Evolutionary conservation across 2,113 vertebrate species (phyloP).

Genomic region (Taurulus bubalis): DNA sequence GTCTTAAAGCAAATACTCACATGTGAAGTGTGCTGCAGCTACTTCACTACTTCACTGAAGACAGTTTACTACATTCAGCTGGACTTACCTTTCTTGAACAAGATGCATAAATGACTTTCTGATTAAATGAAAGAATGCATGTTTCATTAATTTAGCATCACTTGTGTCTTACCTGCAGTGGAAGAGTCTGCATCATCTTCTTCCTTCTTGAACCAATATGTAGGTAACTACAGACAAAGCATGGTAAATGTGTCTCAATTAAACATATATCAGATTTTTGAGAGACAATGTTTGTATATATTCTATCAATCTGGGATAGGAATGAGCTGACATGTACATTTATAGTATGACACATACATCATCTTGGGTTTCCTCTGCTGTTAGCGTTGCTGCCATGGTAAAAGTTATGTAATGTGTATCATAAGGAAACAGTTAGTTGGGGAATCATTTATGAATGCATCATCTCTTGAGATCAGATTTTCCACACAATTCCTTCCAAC

Average conservation of each 20-base stretch:
- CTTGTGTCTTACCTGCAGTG: slow-evolving; percentile 80
- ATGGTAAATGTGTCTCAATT: not conserved
- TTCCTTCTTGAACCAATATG: slow-evolving; percentile 92
- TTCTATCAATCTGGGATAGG: not conserved
- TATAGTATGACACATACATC: not conserved
- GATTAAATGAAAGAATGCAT: not conserved
- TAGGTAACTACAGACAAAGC: slow-evolving; percentile 86
- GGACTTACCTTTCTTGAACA: not conserved
- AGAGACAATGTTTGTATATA: not conserved
- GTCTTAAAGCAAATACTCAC: not conserved
- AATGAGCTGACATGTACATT: not conserved
- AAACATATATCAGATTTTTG: not conserved
- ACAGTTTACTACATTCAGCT: not conserved
- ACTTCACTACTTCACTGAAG: not conserved
- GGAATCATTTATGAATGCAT: not conserved
- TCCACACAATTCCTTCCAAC: not conserved
- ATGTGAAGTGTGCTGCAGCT: not conserved
- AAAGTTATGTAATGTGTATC: not conserved
- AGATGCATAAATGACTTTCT: not conserved
- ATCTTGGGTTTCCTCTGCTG: not conserved
- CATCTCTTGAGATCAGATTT: slow-evolving; percentile 1
- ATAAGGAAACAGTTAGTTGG: not conserved
- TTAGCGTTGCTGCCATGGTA: not conserved
- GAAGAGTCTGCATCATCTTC: slow-evolving; percentile 83
- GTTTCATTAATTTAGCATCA: not conserved